A percentile compares a stretch with the other conserved stretches of the same genome.
Conservation (phyloP, 2,888 invertebrate species). For the Pollenia griseotomentosa region DNA sequence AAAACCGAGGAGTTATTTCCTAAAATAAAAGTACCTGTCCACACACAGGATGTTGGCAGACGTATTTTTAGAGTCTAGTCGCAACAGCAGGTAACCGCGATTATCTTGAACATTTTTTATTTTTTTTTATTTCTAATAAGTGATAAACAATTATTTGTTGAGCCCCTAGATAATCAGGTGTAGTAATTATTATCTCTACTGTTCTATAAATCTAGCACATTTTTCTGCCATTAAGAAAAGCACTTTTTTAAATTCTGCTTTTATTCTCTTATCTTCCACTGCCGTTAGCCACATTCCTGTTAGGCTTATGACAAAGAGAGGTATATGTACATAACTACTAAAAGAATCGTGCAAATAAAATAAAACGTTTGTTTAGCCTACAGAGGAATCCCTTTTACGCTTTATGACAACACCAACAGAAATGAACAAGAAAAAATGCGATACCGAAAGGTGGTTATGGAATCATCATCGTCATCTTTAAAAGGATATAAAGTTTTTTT, state of each 20-base stretch:
- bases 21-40: too few relatives aligned
- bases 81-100: too few relatives aligned
- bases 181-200: too few relatives aligned
- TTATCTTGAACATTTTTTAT: too few relatives aligned
- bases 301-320: background rate
- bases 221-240: too few relatives aligned
- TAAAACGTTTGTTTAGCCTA: conserved; percentile 55
- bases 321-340: conserved; percentile 8
- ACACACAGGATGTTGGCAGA: too few relatives aligned
- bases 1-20: too few relatives aligned
- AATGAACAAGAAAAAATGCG: conserved; percentile 29
- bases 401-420: conserved; percentile 40
- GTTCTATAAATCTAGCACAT: too few relatives aligned
- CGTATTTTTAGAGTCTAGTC: too few relatives aligned
- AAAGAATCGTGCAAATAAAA: conserved; percentile 45
- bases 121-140: too few relatives aligned
- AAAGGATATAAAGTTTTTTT: conserved; percentile 15
- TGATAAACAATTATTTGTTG: too few relatives aligned
- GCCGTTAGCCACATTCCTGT: conserved; percentile 31
- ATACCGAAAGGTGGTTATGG: conserved; percentile 27
- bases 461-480: conserved; percentile 14
- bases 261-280: background rate
- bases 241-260: background rate
- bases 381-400: conserved; percentile 32
- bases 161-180: too few relatives aligned